These are phyloP conservation scores for Podarcis cretensis DNA, from an alignment of 2,113 vertebrate species.

Conservation along the genomic window DNA sequence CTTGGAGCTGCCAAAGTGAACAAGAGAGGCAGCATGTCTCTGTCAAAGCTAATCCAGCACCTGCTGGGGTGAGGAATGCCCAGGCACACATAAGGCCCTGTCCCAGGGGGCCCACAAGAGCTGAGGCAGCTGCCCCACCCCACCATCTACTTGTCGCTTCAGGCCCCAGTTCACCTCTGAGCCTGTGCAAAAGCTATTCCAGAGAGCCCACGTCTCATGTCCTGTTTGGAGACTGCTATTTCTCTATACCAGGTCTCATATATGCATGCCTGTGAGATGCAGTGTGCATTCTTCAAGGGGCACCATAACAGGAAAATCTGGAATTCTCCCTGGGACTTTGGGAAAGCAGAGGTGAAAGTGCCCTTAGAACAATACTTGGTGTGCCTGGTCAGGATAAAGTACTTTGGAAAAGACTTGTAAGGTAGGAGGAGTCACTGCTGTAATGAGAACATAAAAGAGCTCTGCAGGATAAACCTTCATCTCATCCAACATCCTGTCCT, in stretches of 20 bases:
- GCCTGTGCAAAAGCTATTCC: background rate
- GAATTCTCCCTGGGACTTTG: background rate
- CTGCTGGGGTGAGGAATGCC: background rate
- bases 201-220: background rate
- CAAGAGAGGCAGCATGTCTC: slow-evolving; percentile 17
- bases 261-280: background rate
- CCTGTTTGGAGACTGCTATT: background rate
- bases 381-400: background rate
- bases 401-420: background rate
- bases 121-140: background rate
- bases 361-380: background rate
- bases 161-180: background rate
- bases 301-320: background rate
- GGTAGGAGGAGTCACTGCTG: background rate
- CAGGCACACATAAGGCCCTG: background rate
- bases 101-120: background rate
- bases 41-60: slow-evolving; percentile 19
- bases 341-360: background rate
- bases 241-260: background rate
- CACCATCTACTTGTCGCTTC: background rate
- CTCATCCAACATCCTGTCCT: too few species aligned
- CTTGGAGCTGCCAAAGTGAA: slow-evolving; percentile 21
- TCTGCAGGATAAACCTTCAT: too few species aligned
- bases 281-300: background rate
- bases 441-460: background rate